Evolutionary conservation across 2,797 vertebrate species (phyloP).

Genomic region (Phrynocephalus forsythii): DNA sequence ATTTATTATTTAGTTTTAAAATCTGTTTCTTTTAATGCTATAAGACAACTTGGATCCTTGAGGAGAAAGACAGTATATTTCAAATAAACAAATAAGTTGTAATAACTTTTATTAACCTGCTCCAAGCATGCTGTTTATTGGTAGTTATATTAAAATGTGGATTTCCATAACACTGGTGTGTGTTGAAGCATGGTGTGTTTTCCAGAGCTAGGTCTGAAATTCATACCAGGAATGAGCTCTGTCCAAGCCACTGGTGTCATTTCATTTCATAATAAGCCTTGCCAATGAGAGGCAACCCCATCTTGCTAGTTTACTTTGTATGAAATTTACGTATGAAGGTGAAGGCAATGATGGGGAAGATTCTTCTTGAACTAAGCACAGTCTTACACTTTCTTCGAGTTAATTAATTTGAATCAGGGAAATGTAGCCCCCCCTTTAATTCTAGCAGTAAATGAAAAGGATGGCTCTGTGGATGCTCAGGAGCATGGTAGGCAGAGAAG

Average conservation of each 20-base stretch:
- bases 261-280: background rate
- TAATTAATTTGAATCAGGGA: background rate
- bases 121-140: too few species aligned
- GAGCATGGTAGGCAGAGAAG: background rate
- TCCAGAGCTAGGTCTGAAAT: background rate
- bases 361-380: background rate
- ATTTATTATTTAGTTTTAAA: too few species aligned
- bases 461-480: background rate
- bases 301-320: too few species aligned
- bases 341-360: background rate
- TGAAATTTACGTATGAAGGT: background rate
- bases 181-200: background rate
- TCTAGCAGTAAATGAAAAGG: background rate
- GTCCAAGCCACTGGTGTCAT: background rate
- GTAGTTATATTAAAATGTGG: too few species aligned
- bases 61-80: too few species aligned
- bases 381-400: too few species aligned
- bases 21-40: too few species aligned
- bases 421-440: background rate
- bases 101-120: too few species aligned
- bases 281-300: background rate
- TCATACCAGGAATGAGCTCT: background rate
- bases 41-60: too few species aligned
- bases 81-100: too few species aligned
- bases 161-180: too few species aligned